A percentile compares a stretch with the other conserved stretches of the same genome.
phyloP scores from a whole-genome alignment of 2,888 invertebrate genomes.

The Drosophila lacicola region DNA sequence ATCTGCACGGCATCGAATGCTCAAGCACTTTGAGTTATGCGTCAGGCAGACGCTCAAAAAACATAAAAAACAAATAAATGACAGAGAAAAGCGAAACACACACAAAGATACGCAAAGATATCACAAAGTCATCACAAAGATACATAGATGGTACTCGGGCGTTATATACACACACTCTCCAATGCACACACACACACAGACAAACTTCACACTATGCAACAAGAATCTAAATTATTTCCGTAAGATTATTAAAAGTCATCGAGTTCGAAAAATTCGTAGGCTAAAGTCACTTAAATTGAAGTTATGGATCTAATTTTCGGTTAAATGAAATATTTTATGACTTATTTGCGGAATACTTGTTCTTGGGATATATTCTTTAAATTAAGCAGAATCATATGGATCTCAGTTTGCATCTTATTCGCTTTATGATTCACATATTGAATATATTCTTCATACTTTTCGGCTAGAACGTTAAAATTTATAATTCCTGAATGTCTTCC shows the following conservation, averaged over 20 bases:
- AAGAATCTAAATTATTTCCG: conserved; percentile 20
- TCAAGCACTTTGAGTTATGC: conserved; percentile 78
- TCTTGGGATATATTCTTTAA: too few species aligned
- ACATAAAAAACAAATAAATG: conserved; percentile 74
- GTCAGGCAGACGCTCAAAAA: conserved; percentile 69
- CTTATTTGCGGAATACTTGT: too few species aligned
- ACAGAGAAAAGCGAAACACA: conserved; percentile 53
- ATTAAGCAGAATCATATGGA: too few species aligned
- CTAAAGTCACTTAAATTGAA: too few species aligned
- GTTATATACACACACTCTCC: conserved; percentile 13
- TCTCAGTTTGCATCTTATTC: too few species aligned
- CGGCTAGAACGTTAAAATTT: too few species aligned
- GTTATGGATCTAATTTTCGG: too few species aligned
- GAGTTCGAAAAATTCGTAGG: not conserved
- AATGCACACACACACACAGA: not conserved
- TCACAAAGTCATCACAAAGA: conserved; percentile 3
- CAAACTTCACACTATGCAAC: conserved; percentile 16
- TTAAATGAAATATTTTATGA: too few species aligned
- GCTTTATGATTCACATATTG: too few species aligned
- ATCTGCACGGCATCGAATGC: conserved; percentile 74
- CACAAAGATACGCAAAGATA: conserved; percentile 16
- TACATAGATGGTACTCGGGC: conserved; percentile 26
- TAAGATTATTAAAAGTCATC: not conserved
- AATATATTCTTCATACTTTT: too few species aligned
- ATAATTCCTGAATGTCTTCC: too few species aligned